A percentile compares a stretch with the other conserved stretches of the same genome.
Evolutionary conservation across 2,113 vertebrate genomes (phyloP).

Genomic region (Climacteris rufus): DNA sequence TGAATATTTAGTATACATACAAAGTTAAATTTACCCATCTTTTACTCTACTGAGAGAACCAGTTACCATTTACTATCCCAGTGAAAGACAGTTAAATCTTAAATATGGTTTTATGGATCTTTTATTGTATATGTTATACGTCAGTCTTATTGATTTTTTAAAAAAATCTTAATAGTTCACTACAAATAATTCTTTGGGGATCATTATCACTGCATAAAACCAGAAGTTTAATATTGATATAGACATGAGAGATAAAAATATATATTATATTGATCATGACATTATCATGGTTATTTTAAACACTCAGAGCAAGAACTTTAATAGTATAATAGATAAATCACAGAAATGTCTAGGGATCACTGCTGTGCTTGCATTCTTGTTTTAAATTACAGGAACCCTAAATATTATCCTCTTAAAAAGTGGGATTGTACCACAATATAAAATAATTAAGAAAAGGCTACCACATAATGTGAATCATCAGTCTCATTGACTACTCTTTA

Average conservation of each 20-base stretch:
- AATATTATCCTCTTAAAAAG: background rate
- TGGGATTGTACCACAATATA: background rate
- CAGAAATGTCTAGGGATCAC: background rate
- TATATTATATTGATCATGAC: background rate
- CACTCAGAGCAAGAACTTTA: background rate
- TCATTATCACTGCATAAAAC: background rate
- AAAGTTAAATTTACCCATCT: background rate
- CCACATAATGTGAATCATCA: background rate
- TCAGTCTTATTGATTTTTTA: background rate
- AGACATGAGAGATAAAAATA: background rate
- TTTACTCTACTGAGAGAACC: background rate
- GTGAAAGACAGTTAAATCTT: background rate
- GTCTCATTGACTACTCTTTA: background rate
- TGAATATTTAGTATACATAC: background rate
- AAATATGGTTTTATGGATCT: background rate
- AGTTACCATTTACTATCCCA: background rate
- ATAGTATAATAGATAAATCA: background rate
- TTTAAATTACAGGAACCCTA: background rate
- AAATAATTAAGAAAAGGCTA: background rate
- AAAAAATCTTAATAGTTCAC: background rate
- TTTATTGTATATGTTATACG: background rate
- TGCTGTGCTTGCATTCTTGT: background rate
- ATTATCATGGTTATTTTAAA: background rate
- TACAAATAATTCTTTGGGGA: background rate
- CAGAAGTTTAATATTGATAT: background rate